Conservation (phyloP, 2,888 invertebrate genomes). For the Macaria notata region DNA sequence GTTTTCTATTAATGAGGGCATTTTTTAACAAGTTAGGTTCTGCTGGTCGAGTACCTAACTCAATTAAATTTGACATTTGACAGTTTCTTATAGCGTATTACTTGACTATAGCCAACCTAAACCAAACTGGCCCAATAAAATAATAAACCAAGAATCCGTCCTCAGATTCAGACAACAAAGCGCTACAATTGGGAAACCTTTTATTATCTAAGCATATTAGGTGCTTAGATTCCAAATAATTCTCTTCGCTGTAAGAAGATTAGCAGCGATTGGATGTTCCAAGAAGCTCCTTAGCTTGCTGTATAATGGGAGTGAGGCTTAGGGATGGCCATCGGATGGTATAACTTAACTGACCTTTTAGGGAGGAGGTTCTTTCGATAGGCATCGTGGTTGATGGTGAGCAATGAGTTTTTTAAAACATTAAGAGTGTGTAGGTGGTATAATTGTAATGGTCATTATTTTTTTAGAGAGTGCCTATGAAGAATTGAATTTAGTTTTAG, state of each 20-base stretch:
- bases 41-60: too few relatives aligned
- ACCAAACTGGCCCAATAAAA: constrained; percentile 18
- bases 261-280: constrained; percentile 79
- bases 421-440: too few relatives aligned
- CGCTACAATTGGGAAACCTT: constrained; percentile 65
- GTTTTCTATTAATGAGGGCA: too few relatives aligned
- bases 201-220: constrained; percentile 76
- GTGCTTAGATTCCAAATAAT: constrained; percentile 74
- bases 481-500: too few relatives aligned
- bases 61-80: too few relatives aligned
- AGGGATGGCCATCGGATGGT: constrained; percentile 51
- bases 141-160: constrained; percentile 26
- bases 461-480: too few relatives aligned
- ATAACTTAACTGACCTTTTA: constrained; percentile 60
- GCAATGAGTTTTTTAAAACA: too few relatives aligned
- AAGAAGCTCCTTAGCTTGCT: constrained; percentile 64
- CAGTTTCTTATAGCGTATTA: too few relatives aligned
- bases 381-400: constrained; percentile 21
- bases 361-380: constrained; percentile 15
- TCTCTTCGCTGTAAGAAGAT: constrained; percentile 75
- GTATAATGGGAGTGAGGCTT: constrained; percentile 62
- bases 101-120: not conserved
- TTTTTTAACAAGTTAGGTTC: too few relatives aligned
- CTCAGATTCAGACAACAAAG: constrained; percentile 29
- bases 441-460: too few relatives aligned